Evolutionary conservation across 2,888 invertebrate species (phyloP).

Genomic region (Microplitis manilae): DNA sequence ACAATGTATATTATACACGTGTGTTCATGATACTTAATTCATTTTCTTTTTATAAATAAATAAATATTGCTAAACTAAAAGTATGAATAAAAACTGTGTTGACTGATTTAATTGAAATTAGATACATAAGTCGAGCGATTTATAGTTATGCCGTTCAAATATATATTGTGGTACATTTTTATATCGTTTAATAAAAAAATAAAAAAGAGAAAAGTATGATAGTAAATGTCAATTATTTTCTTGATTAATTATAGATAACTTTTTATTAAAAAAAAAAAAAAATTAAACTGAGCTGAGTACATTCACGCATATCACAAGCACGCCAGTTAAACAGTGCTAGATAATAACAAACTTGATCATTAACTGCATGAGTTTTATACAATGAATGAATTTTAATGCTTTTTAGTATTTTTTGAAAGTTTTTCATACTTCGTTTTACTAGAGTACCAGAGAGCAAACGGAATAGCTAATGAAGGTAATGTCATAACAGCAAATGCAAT

Average conservation of each 20-base stretch:
- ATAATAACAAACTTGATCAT: slow-evolving; percentile 45
- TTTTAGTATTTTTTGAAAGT: slow-evolving; percentile 80
- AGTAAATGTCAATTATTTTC: slow-evolving; percentile 1
- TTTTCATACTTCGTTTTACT: slow-evolving; percentile 96
- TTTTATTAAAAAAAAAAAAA: slow-evolving; percentile 62
- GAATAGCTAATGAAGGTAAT: slow-evolving; percentile 93
- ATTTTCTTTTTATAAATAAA: slow-evolving; percentile 29
- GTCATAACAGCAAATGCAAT: slow-evolving; percentile 97
- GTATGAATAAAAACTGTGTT: slow-evolving; percentile 33
- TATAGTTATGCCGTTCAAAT: slow-evolving; percentile 36
- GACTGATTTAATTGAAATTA: slow-evolving; percentile 21
- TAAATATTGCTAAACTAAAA: slow-evolving; percentile 23
- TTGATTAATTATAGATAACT: slow-evolving; percentile 61
- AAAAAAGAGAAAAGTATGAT: slow-evolving; percentile 5
- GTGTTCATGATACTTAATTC: slow-evolving; percentile 54
- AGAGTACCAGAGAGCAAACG: slow-evolving; percentile 93
- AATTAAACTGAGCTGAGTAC: slow-evolving; percentile 56
- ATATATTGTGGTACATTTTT: slow-evolving; percentile 49
- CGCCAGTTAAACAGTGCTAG: slow-evolving; percentile 50
- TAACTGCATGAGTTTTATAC: slow-evolving; percentile 17
- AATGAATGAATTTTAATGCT: slow-evolving; percentile 66
- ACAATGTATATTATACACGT: slow-evolving; percentile 43
- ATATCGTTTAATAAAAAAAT: slow-evolving; percentile 45
- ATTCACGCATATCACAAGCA: slow-evolving; percentile 61
- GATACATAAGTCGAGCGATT: slow-evolving; percentile 17